Conservation (phyloP, 2,888 invertebrate genomes). For the Athetis lepigone region DNA sequence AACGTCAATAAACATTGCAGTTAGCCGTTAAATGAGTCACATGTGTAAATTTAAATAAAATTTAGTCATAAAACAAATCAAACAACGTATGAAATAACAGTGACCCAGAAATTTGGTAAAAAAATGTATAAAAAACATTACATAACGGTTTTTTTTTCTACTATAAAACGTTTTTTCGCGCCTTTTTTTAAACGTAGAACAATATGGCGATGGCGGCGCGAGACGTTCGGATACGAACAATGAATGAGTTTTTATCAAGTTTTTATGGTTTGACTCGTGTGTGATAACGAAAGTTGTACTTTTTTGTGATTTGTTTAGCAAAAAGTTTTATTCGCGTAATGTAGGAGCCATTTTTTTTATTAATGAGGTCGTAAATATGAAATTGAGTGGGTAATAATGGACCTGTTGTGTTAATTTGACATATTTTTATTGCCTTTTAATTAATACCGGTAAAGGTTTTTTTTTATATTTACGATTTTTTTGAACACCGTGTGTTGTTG, state of each 20-base stretch:
- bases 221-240: slow-evolving; percentile 70
- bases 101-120: slow-evolving; percentile 80
- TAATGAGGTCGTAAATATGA: slow-evolving; percentile 54
- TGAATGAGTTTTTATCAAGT: slow-evolving; percentile 72
- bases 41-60: slow-evolving; percentile 72
- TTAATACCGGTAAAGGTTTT: not conserved
- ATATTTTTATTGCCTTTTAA: slow-evolving; percentile 32
- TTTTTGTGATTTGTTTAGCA: slow-evolving; percentile 57
- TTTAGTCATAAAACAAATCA: slow-evolving; percentile 70
- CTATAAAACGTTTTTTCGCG: slow-evolving; percentile 73
- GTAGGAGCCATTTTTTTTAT: slow-evolving; percentile 55
- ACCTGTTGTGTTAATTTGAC: slow-evolving; percentile 36
- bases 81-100: slow-evolving; percentile 79
- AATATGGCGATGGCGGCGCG: slow-evolving; percentile 78
- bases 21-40: slow-evolving; percentile 65
- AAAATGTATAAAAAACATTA: slow-evolving; percentile 65
- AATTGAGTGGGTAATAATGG: slow-evolving; percentile 43
- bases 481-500: not conserved
- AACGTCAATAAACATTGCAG: slow-evolving; percentile 61
- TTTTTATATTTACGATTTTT: slow-evolving; percentile 11
- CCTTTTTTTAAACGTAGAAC: slow-evolving; percentile 75
- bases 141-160: slow-evolving; percentile 58
- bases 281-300: slow-evolving; percentile 74
- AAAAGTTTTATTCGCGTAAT: slow-evolving; percentile 66
- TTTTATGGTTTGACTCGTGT: slow-evolving; percentile 62